phyloP scores from a whole-genome alignment of 2,888 invertebrate genomes.

The Eilema caniola region DNA sequence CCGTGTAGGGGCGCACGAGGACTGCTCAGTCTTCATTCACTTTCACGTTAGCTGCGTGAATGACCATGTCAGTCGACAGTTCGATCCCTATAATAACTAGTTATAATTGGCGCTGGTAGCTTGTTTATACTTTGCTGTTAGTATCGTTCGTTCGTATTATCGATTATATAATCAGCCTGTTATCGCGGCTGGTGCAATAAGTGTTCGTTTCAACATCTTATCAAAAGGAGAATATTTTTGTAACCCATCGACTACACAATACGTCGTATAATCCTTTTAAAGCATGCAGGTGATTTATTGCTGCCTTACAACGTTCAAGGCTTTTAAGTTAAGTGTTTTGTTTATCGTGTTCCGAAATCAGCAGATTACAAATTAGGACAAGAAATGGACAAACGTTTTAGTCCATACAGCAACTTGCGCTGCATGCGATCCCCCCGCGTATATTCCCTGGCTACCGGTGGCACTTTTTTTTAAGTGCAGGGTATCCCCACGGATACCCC shows the following conservation, averaged over 20 bases:
- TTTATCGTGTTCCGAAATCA: neutral
- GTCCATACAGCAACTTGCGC: too few species aligned
- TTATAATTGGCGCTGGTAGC: neutral
- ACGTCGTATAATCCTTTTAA: neutral
- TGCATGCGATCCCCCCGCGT: too few species aligned
- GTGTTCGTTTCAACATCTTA: neutral
- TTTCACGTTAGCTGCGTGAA: neutral
- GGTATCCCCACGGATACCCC: too few species aligned
- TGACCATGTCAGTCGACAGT: conserved; percentile 4
- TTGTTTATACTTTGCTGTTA: too few species aligned
- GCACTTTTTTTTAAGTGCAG: too few species aligned
- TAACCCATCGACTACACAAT: neutral
- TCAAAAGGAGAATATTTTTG: neutral
- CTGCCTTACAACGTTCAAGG: neutral
- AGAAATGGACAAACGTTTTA: neutral
- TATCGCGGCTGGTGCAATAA: neutral
- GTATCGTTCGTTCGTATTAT: neutral
- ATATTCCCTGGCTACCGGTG: too few species aligned
- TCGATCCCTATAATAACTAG: neutral
- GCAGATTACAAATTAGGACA: neutral
- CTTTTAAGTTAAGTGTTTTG: neutral
- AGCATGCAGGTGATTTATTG: neutral
- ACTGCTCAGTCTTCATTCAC: neutral
- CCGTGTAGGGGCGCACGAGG: conserved; percentile 6
- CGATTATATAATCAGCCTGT: neutral